Base-by-base conservation (phyloP, 2,797 vertebrate genomes). In the Acrossocheilus fasciatus region DNA sequence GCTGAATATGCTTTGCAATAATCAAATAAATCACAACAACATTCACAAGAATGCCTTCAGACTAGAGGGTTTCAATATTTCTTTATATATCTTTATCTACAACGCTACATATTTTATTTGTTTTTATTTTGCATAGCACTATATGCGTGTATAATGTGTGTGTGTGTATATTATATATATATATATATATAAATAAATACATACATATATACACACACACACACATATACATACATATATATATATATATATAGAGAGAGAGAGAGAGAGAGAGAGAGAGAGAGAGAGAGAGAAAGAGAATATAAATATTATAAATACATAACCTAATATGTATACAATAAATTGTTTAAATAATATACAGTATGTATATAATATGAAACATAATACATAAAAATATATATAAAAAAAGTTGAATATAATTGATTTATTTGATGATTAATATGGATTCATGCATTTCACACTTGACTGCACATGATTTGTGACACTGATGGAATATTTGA, bases 1-100 rank as follows among this genome's bases (percentile, higher is more conserved):
- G 54, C 8, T 23, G 54, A 57, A 70, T 79, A 20, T 59, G 83
- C 18, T 78, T 78, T 85, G n/a, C 74, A 78, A 78, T 54, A 84
- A 78, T 78, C 36, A 30, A 54, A 85, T 85, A 43, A 77, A 84
- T 84, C 15, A 23, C 10, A 85, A 23, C 6, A 78, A 30, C 54
- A 52, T 68, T 77, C 69, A 26, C 11, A 79, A 84, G 26, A 84
- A 70, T 70, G 11, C 6, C 17, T 78, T 77, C 62, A 30, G 20
- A 69, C 15, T 68, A 43, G 9, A 52, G 17, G 3, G 23, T 66
- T 66, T 45, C 17, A 59, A 45, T 14, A 73, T 14, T 2, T 59
- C 4, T n/a, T 36, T 50, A 36, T 26, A 66, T 74, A 43, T 17
- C 45, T 45, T 9, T 17, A 9, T 30, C 20, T 6, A 23, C 18